Percentiles rank a stretch among this genome's conserved stretches.
These are phyloP conservation scores for Peromyscus maniculatus DNA, from an alignment of 2,113 vertebrate genomes.

Conservation along the genomic window DNA sequence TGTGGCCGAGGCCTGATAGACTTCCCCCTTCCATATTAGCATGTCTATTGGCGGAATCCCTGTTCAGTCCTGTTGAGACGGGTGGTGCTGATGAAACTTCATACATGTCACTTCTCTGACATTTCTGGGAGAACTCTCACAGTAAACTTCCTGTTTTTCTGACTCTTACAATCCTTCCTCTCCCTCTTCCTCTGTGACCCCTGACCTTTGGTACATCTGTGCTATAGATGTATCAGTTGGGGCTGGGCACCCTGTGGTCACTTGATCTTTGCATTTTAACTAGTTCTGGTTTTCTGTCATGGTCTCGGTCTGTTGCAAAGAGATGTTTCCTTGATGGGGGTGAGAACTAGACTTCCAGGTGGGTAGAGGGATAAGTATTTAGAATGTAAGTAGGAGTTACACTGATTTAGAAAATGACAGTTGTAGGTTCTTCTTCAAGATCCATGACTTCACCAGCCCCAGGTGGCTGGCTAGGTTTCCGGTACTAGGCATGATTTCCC, in stretches of 20 bases:
- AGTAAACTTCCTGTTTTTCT: neutral
- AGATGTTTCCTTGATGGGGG: neutral
- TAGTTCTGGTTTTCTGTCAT: neutral
- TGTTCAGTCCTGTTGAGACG: neutral
- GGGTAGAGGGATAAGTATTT: neutral
- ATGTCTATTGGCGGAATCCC: neutral
- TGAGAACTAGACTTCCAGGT: neutral
- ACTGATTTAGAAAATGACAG: neutral
- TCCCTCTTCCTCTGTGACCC: neutral
- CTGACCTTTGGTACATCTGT: neutral
- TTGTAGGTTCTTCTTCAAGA: neutral
- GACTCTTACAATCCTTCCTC: neutral
- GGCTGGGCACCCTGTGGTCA: neutral
- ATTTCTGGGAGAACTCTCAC: neutral
- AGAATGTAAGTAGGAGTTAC: neutral
- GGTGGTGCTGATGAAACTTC: neutral
- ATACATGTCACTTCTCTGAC: neutral
- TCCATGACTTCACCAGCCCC: neutral
- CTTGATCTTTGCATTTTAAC: neutral
- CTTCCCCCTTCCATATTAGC: too few species aligned
- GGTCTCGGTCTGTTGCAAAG: neutral
- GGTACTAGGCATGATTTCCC: neutral
- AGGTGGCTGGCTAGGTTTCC: neutral
- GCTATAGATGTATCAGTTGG: neutral
- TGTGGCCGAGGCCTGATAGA: neutral